Evolutionary conservation across 1,140 invertebrate genomes (phyloP).

Genomic region (Lasaia peninsularis): DNA sequence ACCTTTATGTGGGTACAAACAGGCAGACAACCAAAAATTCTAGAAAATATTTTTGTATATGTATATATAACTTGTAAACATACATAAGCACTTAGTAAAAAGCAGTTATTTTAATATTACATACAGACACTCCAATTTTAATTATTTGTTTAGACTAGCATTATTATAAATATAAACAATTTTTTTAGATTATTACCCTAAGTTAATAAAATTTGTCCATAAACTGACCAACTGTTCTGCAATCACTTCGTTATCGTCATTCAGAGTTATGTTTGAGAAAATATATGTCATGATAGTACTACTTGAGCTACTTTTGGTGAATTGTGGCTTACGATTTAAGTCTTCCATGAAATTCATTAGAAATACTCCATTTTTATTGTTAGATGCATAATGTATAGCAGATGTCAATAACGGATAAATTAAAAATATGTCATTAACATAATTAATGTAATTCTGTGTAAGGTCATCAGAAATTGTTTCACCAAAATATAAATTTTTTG

Average conservation of each 20-base stretch:
- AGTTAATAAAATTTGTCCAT: slow-evolving; percentile 52
- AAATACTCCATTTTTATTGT: slow-evolving; percentile 38
- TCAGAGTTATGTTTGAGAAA: slow-evolving; percentile 20
- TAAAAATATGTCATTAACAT: slow-evolving; percentile 49
- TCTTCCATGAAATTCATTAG: slow-evolving; percentile 47
- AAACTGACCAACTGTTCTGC: slow-evolving; percentile 37
- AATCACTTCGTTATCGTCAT: slow-evolving; percentile 24
- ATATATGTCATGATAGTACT: slow-evolving; percentile 27
- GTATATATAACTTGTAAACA: no score
- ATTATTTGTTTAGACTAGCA: no score
- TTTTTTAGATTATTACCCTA: no score
- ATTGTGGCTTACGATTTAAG: background rate
- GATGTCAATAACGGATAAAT: slow-evolving; percentile 51
- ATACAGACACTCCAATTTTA: no score
- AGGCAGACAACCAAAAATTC: no score
- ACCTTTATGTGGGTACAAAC: no score
- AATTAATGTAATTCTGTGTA: slow-evolving; percentile 39
- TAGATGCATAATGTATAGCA: slow-evolving; percentile 37
- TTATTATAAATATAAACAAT: no score
- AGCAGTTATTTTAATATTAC: no score
- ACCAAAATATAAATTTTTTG: slow-evolving; percentile 55
- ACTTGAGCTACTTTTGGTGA: background rate
- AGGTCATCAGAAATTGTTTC: slow-evolving; percentile 26
- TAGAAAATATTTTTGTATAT: no score
- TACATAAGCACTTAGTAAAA: no score